Base-by-base conservation (phyloP, 2,797 vertebrate species). In the Chaetodon trifasciatus region DNA sequence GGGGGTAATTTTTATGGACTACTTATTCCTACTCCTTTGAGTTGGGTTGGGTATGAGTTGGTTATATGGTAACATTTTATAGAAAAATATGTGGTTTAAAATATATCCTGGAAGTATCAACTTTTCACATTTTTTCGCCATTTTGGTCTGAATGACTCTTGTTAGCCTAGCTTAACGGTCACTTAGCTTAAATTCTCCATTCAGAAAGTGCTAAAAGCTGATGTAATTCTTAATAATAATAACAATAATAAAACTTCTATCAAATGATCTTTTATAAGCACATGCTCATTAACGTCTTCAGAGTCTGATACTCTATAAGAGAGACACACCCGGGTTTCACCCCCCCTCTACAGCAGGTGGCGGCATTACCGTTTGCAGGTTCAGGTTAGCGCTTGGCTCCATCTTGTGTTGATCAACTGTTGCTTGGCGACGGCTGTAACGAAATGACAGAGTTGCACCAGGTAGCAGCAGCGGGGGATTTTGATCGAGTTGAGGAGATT, bases 391-490 rank as follows among this genome's bases (percentile, higher is more conserved):
- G 13, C n/a, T n/a, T 0, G 56, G 46, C 58, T 2, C 68, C 58
- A 69, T 82, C 39, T 71, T 86, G 79, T 74, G 66, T 75, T 56
- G 57, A 6, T 37, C 8, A 0, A 0, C 66, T 3, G 92, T 93
- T 88, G 82, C 91, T n/a, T 19, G 64, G 90, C 75, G 78, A 89
- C 86, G 15, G 0, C 0, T 1, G 37, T 4, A 17, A 16, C 49
- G 82, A 85, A 19, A 96, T 97, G 97, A 96, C 96, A 1, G 97
- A 96, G 83, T 92, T 98, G 78, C 97, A 99, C 1, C 96, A 97
- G 87, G 97, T 96, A 0, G 97, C 95, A n/a, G 97, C 97, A 21
- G 75, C 92, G 40, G 97, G 96, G 0, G 86, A 98, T 75, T 92
- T 83, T 0, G 91, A 92, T 4, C 60, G 86, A 62, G 96, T 96